A percentile compares a stretch with the other conserved stretches of the same genome.
These are phyloP conservation scores for Phenacoccus solenopsis DNA, from an alignment of 1,140 invertebrate genomes.

Conservation along the genomic window DNA sequence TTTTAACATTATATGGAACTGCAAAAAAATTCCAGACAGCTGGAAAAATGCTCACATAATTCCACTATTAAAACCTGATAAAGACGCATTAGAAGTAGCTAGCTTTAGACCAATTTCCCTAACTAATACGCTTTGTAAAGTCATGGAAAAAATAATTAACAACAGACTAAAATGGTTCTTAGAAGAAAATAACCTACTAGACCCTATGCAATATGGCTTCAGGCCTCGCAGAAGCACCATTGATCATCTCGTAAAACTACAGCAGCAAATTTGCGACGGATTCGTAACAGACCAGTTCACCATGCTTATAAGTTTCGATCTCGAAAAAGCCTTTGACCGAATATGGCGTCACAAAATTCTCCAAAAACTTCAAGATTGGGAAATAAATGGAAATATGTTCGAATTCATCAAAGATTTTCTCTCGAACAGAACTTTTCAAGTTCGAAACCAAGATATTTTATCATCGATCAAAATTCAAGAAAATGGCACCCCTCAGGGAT, in stretches of 20 bases:
- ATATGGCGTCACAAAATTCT: not conserved
- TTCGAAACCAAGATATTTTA: no score
- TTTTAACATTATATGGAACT: no score
- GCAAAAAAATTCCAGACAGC: no score
- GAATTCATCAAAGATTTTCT: no score
- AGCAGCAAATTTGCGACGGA: not conserved
- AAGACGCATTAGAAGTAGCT: no score
- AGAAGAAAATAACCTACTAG: not conserved
- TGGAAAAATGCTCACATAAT: no score
- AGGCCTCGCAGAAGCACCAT: not conserved
- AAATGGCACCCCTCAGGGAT: no score
- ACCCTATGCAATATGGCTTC: not conserved
- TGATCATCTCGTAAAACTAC: not conserved
- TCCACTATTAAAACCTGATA: no score
- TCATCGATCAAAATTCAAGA: no score
- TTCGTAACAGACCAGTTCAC: not conserved
- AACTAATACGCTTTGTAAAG: not conserved
- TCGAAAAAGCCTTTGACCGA: not conserved
- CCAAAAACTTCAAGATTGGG: slow-evolving; percentile 21
- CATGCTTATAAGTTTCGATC: not conserved
- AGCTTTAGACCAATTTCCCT: not conserved
- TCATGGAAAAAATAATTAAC: slow-evolving; percentile 1
- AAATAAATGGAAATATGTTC: not conserved
- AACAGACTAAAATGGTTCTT: not conserved
- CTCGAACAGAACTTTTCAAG: no score